Evolutionary conservation across 1,140 invertebrate species (phyloP).

Genomic region (Oreohelix idahoensis): DNA sequence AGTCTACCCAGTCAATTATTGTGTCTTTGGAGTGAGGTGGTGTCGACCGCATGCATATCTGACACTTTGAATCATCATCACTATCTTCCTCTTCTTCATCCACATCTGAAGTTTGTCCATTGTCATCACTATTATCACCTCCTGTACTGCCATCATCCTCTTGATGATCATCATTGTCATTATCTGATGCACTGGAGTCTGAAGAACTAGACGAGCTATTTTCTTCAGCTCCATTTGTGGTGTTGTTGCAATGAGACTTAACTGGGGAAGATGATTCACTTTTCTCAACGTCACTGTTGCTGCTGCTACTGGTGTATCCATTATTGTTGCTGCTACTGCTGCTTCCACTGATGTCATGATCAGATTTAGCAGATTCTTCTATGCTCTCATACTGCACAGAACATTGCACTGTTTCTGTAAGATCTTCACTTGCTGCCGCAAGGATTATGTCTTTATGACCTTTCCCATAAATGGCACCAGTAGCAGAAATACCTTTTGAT

Average conservation of each 20-base stretch:
- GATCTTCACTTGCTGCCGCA: background rate
- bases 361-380: background rate
- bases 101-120: background rate
- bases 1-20: slow-evolving; percentile 36
- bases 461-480: background rate
- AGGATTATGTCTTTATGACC: background rate
- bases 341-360: background rate
- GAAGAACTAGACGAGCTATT: background rate
- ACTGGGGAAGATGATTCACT: background rate
- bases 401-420: background rate
- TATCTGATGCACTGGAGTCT: background rate
- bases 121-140: background rate
- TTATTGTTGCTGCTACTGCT: background rate
- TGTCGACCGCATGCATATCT: slow-evolving; percentile 28
- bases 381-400: background rate
- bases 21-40: slow-evolving; percentile 34
- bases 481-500: too few relatives aligned
- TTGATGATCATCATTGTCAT: background rate
- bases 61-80: slow-evolving; percentile 34
- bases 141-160: background rate
- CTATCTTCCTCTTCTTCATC: slow-evolving; percentile 7
- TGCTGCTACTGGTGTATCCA: background rate
- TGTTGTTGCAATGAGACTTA: background rate
- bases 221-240: background rate
- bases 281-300: background rate